These are phyloP conservation scores for Oreotrochilus melanogaster DNA, from an alignment of 2,113 vertebrate genomes.

Conservation along the genomic window DNA sequence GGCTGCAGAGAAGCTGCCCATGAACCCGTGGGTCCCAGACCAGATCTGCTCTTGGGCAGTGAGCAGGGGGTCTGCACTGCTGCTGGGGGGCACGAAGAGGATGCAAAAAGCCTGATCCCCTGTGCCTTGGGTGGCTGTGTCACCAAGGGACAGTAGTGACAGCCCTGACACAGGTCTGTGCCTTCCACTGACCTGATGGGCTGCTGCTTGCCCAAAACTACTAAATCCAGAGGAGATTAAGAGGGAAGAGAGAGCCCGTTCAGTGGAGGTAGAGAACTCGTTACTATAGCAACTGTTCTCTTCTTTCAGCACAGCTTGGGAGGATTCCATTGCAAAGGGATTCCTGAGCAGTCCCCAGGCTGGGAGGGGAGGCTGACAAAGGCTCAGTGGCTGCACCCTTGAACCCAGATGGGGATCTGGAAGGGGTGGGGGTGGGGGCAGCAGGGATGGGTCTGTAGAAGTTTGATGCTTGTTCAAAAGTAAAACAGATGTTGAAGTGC, in stretches of 20 bases:
- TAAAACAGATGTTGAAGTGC: slow-evolving; percentile 24
- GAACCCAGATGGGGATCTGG: background rate
- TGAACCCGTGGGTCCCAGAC: no score
- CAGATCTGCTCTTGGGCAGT: background rate
- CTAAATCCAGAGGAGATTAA: background rate
- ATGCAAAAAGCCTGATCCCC: background rate
- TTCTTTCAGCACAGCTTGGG: slow-evolving; percentile 16
- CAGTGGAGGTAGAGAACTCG: slow-evolving; percentile 23
- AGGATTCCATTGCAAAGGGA: background rate
- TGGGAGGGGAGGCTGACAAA: background rate
- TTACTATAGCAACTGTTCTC: slow-evolving; percentile 52
- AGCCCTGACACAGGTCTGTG: background rate
- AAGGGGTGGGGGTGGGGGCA: background rate
- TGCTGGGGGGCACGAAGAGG: background rate
- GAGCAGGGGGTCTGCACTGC: background rate
- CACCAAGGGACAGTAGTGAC: background rate
- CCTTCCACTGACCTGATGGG: background rate
- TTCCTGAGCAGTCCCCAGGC: background rate
- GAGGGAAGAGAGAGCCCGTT: background rate
- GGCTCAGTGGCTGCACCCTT: background rate
- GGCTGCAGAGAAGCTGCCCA: background rate
- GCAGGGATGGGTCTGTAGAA: background rate
- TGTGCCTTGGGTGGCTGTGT: background rate
- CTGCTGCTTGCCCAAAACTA: background rate
- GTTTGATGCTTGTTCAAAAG: background rate